phyloP scores from a whole-genome alignment of 53 echinoderm and acorn worm genomes.

The Holothuria scabra region DNA sequence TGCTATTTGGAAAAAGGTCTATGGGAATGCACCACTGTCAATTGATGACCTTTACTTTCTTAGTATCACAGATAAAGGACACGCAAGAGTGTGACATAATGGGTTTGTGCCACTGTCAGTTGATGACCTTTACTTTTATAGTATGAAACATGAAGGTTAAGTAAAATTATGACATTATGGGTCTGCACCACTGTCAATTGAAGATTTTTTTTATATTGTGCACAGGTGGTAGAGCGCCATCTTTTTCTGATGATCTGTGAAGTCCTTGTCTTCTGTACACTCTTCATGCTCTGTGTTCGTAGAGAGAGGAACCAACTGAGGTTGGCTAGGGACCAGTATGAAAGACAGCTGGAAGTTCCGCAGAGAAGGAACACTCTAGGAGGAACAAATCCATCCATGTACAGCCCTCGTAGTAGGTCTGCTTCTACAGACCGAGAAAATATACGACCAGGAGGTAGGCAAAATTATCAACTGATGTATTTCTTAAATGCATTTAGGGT shows the following conservation, averaged over 20 bases:
- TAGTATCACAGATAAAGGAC: no score
- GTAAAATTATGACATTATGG: no score
- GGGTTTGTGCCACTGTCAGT: no score
- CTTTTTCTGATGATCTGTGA: slow-evolving; percentile 89
- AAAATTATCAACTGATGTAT: no score
- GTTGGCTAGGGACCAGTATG: not conserved
- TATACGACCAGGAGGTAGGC: slow-evolving; percentile 4
- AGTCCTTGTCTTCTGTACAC: slow-evolving; percentile 67
- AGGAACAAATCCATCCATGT: slow-evolving; percentile 36
- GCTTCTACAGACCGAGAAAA: not conserved
- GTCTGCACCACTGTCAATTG: no score
- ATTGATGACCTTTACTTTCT: no score
- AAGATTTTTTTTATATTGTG: not conserved
- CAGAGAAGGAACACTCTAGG: slow-evolving; percentile 26
- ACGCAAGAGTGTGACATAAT: no score
- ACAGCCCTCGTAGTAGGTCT: not conserved
- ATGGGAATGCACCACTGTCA: no score
- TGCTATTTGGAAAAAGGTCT: no score
- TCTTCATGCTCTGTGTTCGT: slow-evolving; percentile 73
- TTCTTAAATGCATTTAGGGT: no score
- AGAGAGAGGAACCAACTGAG: slow-evolving; percentile 52
- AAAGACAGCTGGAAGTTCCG: slow-evolving; percentile 15
- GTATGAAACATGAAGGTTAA: no score
- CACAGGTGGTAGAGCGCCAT: slow-evolving; percentile 85
- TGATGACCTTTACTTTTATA: no score